Evolutionary conservation across 2,888 invertebrate genomes (phyloP), one percentile per base, ranked within the genome.

Genomic region (Melolontha melolontha): DNA sequence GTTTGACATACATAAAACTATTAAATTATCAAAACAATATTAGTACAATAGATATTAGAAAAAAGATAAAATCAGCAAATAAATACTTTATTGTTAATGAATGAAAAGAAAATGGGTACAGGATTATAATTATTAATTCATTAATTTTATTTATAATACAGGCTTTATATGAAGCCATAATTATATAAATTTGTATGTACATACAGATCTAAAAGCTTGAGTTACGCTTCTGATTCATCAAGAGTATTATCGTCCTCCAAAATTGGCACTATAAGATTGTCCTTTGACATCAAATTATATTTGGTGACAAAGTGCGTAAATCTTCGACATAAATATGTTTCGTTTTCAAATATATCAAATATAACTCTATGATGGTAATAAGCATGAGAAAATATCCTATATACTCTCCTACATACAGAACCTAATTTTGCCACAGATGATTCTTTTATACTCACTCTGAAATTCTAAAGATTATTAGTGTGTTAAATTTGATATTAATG

Each of bases 351-450:
- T 75, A 96, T 94, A 85, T 99, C 98, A 86, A 98, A 99, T 82
- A 98, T 92, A 75, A 91, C 89, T 77, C 96, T 89, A 84, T 99
- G 99, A 85, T 99, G 99, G 84, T 96, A 99, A 84, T 97, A 99
- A 39, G 99, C 98, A 86, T 99, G 99, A 55, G 98, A 98, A 85
- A 99, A 99, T 83, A 99, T 99, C 86, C 99, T 91, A 84, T 99
- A 99, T 1, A 99, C 98, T 78, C 99, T 89, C 77, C 99, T 90
- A 84, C 99, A 99, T 8, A 99, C 98, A 49, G 98, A 98, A 59
- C 98, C 98, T 78, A 99, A 86, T 85, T 99, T 99, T 59, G 97
- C 95, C 73, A 99, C 97, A 39, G 98, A 98, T 11, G 98, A 96
- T 82, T 99, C 99, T 84, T 98, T 98, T 84, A 99, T 98, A 85